These are phyloP conservation scores for Botia kubotai DNA, from an alignment of 2,797 vertebrate genomes.

Conservation along the genomic window DNA sequence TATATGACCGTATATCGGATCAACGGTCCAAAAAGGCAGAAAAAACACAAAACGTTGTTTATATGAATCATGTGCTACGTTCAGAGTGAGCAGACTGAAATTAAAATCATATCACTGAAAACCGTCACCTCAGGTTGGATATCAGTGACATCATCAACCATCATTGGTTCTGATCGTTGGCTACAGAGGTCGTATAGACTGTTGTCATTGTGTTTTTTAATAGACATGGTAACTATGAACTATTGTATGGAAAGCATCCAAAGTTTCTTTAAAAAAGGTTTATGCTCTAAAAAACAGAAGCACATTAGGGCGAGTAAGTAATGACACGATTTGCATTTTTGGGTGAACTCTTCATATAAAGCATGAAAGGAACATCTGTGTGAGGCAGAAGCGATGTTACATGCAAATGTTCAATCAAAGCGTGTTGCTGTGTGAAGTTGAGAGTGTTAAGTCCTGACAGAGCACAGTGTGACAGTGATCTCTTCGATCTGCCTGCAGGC, in stretches of 20 bases:
- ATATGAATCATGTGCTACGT: too few relatives aligned
- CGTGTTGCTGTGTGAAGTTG: conserved; percentile 31
- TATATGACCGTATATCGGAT: too few relatives aligned
- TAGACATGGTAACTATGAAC: too few relatives aligned
- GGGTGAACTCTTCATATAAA: not conserved
- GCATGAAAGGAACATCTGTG: not conserved
- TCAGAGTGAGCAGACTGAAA: not conserved
- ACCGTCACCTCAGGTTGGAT: not conserved
- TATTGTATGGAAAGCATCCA: not conserved
- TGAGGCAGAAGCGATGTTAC: conserved; percentile 2
- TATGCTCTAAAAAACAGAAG: not conserved
- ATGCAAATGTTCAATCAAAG: conserved; percentile 23
- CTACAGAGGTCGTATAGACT: too few relatives aligned
- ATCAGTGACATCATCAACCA: not conserved
- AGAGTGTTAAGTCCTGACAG: conserved; percentile 42
- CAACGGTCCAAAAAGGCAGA: too few relatives aligned
- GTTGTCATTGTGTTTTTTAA: too few relatives aligned
- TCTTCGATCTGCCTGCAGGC: conserved; percentile 74
- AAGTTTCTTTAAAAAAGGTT: not conserved
- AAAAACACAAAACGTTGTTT: too few relatives aligned
- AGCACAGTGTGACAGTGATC: conserved; percentile 49
- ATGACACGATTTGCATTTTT: not conserved
- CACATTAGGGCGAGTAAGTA: conserved; percentile 2
- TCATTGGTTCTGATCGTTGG: not conserved
- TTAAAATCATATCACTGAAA: not conserved